Conservation (phyloP, 2,797 vertebrate genomes). For the Heterohyrax brucei region DNA sequence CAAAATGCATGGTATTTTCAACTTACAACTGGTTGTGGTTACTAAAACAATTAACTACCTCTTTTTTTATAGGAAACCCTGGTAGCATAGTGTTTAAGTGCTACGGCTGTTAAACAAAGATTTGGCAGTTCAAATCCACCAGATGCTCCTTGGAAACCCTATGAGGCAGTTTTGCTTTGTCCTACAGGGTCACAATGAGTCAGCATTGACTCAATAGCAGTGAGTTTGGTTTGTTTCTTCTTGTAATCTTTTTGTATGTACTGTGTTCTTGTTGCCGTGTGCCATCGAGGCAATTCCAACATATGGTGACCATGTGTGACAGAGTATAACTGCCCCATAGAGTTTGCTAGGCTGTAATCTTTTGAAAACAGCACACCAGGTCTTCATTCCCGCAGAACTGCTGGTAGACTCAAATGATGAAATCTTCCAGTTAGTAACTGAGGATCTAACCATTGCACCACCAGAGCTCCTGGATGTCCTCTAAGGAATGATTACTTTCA, state of each 20-base stretch:
- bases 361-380: background rate
- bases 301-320: background rate
- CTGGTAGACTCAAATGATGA: background rate
- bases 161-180: no score
- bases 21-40: background rate
- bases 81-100: no score
- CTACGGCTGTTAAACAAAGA: no score
- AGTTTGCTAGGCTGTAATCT: background rate
- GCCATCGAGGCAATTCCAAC: background rate
- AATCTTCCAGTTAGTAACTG: background rate
- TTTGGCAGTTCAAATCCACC: no score
- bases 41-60: constrained; percentile 29
- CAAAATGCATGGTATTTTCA: constrained; percentile 48
- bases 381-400: background rate
- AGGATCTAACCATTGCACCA: background rate
- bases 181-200: no score
- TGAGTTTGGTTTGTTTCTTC: no score
- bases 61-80: background rate
- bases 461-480: background rate
- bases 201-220: no score
- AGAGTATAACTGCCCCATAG: background rate
- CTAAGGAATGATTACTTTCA: constrained; percentile 48
- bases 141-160: no score
- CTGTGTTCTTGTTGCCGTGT: background rate
- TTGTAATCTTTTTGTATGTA: constrained; percentile 7